A percentile compares a stretch with the other conserved stretches of the same genome.
These are phyloP conservation scores for Sebastes steindachneri DNA, from an alignment of 2,797 vertebrate genomes.

Conservation along the genomic window DNA sequence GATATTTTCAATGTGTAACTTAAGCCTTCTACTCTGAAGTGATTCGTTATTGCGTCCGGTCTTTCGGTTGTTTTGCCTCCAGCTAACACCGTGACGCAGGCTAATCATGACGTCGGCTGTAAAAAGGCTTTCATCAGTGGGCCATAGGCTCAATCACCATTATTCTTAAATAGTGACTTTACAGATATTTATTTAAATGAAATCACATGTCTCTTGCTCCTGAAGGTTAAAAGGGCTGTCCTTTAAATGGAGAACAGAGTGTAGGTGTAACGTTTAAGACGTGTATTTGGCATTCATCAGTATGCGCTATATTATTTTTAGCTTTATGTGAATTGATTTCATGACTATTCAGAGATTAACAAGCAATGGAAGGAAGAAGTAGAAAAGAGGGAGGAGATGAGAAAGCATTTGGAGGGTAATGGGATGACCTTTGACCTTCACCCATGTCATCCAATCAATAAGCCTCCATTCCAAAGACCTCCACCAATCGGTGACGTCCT, in stretches of 20 bases:
- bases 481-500: slow-evolving; percentile 50
- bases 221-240: not conserved
- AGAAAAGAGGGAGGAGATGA: not conserved
- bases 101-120: not conserved
- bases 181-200: not conserved
- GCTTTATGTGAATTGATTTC: not conserved
- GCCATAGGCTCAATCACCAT: not conserved
- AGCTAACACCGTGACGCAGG: not conserved
- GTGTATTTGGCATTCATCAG: not conserved
- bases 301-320: not conserved
- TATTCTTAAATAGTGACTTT: not conserved
- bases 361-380: not conserved
- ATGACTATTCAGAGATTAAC: not conserved
- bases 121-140: not conserved
- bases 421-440: slow-evolving; percentile 57
- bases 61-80: not conserved
- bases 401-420: not conserved
- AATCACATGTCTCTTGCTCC: not conserved
- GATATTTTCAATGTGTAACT: not conserved
- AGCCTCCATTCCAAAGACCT: slow-evolving; percentile 1
- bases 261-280: not conserved
- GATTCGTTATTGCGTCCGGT: not conserved
- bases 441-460: slow-evolving; percentile 32
- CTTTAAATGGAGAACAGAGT: not conserved
- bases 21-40: not conserved